A percentile compares a stretch with the other conserved stretches of the same genome.
Conservation (phyloP, 1,140 invertebrate species). For the Papilio xuthus region DNA sequence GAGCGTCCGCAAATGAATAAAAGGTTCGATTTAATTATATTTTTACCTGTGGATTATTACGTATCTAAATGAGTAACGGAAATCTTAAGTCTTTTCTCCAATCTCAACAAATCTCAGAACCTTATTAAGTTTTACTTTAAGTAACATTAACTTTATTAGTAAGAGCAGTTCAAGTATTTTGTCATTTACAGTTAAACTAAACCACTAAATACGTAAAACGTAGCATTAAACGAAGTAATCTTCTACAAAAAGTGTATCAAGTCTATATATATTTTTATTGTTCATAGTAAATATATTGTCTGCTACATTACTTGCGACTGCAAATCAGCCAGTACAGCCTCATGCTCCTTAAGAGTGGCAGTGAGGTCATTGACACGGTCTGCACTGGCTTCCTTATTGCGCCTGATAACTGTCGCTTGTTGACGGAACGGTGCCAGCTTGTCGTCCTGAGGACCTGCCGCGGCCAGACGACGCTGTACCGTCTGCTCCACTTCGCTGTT, state of each 20-base stretch:
- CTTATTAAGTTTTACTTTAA: too few species aligned
- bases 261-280: not conserved
- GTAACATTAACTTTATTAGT: too few species aligned
- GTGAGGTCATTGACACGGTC: slow-evolving; percentile 86
- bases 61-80: not conserved
- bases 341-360: slow-evolving; percentile 83
- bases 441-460: slow-evolving; percentile 82
- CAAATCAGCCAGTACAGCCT: slow-evolving; percentile 81
- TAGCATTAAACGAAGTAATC: too few species aligned
- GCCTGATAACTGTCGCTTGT: slow-evolving; percentile 89
- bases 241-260: too few species aligned
- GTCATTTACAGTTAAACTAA: too few species aligned
- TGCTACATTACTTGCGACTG: slow-evolving; percentile 67
- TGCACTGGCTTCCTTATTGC: slow-evolving; percentile 89
- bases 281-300: not conserved
- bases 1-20: not conserved
- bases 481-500: slow-evolving; percentile 84
- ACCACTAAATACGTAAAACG: too few species aligned
- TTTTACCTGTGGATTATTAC: not conserved
- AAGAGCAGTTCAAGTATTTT: too few species aligned
- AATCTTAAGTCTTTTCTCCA: not conserved
- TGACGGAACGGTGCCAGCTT: slow-evolving; percentile 92
- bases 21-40: slow-evolving; percentile 7
- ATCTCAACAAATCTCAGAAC: too few species aligned
- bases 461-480: slow-evolving; percentile 80